phyloP scores from a whole-genome alignment of 2,113 vertebrate species.

The Coptodon bakossiorum region DNA sequence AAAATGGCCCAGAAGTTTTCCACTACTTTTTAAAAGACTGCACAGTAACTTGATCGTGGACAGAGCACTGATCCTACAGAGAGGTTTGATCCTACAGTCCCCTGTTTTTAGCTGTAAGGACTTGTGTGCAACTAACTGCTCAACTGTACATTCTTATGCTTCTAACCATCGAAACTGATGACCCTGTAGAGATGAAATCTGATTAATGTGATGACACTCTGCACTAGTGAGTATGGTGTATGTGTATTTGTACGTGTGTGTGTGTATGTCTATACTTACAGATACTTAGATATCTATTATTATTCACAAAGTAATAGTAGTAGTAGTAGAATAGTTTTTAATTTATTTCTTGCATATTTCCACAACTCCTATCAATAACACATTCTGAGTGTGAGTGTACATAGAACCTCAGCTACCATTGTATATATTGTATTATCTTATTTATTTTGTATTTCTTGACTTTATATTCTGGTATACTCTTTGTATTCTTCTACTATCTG shows the following conservation, averaged over 20 bases:
- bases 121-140: background rate
- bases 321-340: background rate
- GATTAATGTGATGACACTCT: background rate
- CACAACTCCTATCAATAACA: background rate
- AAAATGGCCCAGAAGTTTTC: accelerated
- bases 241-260: background rate
- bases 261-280: background rate
- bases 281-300: too few relatives aligned
- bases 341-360: background rate
- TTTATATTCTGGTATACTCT: background rate
- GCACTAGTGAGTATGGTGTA: background rate
- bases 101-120: background rate
- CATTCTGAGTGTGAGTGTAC: background rate
- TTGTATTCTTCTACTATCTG: background rate
- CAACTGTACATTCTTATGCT: background rate
- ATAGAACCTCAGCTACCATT: background rate
- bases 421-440: background rate
- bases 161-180: background rate
- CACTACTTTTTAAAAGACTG: background rate
- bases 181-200: accelerated
- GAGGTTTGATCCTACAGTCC: background rate
- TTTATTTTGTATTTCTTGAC: background rate
- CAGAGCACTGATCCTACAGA: background rate
- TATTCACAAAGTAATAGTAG: background rate
- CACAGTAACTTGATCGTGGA: background rate